A percentile compares a stretch with the other conserved stretches of the same genome.
phyloP scores from a whole-genome alignment of 2,797 vertebrate species.

The Thunnus albacares region DNA sequence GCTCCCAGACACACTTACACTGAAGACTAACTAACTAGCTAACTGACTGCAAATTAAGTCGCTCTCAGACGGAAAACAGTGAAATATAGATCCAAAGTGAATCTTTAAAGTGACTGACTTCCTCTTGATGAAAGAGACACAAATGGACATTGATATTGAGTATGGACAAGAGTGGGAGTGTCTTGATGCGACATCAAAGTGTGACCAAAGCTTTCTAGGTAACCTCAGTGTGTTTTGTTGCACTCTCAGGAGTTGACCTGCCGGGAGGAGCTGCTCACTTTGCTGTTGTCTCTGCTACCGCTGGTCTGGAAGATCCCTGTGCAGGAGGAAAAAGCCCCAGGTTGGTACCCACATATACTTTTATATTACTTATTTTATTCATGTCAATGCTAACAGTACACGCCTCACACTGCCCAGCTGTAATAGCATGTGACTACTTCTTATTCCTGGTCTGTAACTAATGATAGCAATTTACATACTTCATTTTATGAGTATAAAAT shows the following conservation, averaged over 20 bases:
- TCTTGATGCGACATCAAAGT: conserved; percentile 54
- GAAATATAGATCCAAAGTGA: neutral
- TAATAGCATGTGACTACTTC: conserved; percentile 7
- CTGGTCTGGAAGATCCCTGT: conserved; percentile 99
- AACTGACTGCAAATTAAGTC: neutral
- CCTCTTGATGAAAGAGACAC: neutral
- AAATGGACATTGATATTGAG: neutral
- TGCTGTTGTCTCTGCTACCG: conserved; percentile 95
- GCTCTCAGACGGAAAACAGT: neutral
- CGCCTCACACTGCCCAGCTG: conserved; percentile 17
- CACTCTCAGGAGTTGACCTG: conserved; percentile 93
- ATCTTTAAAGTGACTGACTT: neutral
- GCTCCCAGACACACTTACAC: conserved; percentile 28
- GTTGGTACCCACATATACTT: conserved; percentile 74
- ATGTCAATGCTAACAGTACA: conserved; percentile 13
- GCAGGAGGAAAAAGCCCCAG: conserved; percentile 93
- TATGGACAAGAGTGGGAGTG: conserved; percentile 51
- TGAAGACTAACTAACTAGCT: conserved; percentile 10
- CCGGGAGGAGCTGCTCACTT: conserved; percentile 96
- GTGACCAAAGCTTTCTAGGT: conserved; percentile 56
- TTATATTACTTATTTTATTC: neutral
- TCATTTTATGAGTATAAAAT: neutral
- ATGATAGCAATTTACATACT: conserved; percentile 26
- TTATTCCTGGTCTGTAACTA: conserved; percentile 30
- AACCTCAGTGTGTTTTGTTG: conserved; percentile 63